Evolutionary conservation across 2,888 invertebrate genomes (phyloP).

Genomic region (Hirtodrosophila cameraria): DNA sequence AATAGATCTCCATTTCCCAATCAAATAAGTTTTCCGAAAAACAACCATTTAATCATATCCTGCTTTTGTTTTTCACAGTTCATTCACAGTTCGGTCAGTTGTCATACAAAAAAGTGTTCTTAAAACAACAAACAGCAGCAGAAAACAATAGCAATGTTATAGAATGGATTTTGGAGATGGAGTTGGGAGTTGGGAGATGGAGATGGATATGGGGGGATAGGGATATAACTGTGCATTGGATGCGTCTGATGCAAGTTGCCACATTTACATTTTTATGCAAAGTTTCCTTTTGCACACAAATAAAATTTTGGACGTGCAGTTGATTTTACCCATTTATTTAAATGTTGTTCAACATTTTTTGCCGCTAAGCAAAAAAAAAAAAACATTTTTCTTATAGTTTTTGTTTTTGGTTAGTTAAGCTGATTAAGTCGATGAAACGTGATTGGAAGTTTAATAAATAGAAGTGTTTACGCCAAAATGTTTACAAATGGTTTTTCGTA

Average conservation of each 20-base stretch:
- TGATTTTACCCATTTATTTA: conserved; percentile 39
- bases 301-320: conserved; percentile 38
- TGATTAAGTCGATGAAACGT: conserved; percentile 79
- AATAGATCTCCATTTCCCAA: too few relatives aligned
- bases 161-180: conserved; percentile 14
- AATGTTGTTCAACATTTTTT: conserved; percentile 42
- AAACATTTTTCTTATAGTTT: conserved; percentile 10
- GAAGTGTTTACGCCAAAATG: conserved; percentile 21
- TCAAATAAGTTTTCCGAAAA: too few relatives aligned
- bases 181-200: neutral
- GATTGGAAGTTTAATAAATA: conserved; percentile 64
- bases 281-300: conserved; percentile 34
- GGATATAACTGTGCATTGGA: neutral
- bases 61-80: neutral
- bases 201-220: neutral
- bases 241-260: conserved; percentile 56
- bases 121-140: conserved; percentile 8
- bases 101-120: neutral
- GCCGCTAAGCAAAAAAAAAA: conserved; percentile 20
- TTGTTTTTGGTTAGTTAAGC: conserved; percentile 25
- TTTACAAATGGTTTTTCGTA: neutral
- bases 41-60: too few relatives aligned
- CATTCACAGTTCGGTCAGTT: conserved; percentile 6
- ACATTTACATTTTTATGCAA: conserved; percentile 65
- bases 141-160: conserved; percentile 37